Conservation (phyloP, 1,140 invertebrate species). For the Cotesia chilonis region DNA sequence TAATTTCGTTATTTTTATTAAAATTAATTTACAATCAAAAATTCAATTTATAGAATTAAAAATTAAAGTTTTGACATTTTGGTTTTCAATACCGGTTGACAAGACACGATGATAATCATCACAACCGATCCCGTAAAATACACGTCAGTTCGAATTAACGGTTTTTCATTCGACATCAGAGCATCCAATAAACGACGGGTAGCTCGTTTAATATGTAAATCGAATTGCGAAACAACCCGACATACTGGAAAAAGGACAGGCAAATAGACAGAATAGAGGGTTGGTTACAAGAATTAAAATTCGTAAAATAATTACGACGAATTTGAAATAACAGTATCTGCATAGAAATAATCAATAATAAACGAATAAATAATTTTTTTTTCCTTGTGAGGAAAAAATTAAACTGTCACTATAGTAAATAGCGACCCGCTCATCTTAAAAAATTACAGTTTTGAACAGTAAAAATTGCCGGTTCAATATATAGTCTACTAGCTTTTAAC, state of each 20-base stretch:
- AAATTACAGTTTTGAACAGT: too few relatives aligned
- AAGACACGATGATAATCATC: background rate
- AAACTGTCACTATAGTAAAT: background rate
- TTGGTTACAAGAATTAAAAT: background rate
- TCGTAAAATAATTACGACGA: background rate
- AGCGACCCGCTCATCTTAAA: too few relatives aligned
- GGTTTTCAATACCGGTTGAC: background rate
- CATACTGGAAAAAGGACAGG: conserved; percentile 13
- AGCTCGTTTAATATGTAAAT: conserved; percentile 42
- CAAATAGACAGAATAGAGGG: background rate
- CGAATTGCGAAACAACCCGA: conserved; percentile 25
- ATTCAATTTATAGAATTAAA: too few relatives aligned
- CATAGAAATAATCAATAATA: background rate
- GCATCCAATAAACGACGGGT: conserved; percentile 31
- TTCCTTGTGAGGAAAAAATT: too few relatives aligned
- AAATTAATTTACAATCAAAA: background rate
- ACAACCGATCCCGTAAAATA: conserved; percentile 11
- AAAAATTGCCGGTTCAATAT: too few relatives aligned
- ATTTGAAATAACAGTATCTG: background rate
- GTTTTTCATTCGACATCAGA: conserved; percentile 21
- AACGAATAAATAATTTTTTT: background rate
- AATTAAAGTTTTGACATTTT: background rate
- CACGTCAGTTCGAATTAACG: conserved; percentile 27
- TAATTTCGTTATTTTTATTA: background rate
- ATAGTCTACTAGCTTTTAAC: too few relatives aligned